Conservation (phyloP, 2,113 vertebrate species). For the Notothenia rossii region DNA sequence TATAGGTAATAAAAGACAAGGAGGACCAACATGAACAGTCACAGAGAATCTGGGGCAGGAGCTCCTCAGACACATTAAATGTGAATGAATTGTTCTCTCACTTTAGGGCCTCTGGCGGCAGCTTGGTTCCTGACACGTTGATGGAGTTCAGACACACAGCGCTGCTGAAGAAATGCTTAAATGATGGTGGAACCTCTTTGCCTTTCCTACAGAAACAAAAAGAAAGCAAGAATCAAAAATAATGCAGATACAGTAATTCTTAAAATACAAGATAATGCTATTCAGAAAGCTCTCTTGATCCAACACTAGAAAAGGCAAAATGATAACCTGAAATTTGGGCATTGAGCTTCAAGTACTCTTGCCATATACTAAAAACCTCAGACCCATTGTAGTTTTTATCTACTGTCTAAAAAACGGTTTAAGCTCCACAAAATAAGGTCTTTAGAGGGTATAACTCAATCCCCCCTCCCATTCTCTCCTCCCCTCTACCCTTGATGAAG, state of each 20-base stretch:
- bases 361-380: background rate
- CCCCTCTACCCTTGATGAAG: conserved; percentile 26
- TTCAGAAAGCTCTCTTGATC: background rate
- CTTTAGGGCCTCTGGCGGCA: conserved; percentile 95
- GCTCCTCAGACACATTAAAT: conserved; percentile 36
- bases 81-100: conserved; percentile 79
- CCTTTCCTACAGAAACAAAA: conserved; percentile 87
- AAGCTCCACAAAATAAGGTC: background rate
- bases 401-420: background rate
- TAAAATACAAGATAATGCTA: background rate
- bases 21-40: background rate
- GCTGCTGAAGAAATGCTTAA: conserved; percentile 98
- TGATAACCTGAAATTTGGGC: too few species aligned
- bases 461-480: background rate
- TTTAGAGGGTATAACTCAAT: background rate
- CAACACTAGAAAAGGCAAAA: background rate
- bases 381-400: conserved; percentile 14
- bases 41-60: conserved; percentile 9
- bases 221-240: conserved; percentile 10
- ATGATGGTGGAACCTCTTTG: conserved; percentile 94
- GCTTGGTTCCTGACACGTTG: conserved; percentile 95
- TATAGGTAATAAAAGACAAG: background rate
- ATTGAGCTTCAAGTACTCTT: conserved; percentile 14
- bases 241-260: background rate
- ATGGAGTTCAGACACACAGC: conserved; percentile 90